Conservation (phyloP, 2,797 vertebrate genomes). For the Phrynocephalus vlangalii region DNA sequence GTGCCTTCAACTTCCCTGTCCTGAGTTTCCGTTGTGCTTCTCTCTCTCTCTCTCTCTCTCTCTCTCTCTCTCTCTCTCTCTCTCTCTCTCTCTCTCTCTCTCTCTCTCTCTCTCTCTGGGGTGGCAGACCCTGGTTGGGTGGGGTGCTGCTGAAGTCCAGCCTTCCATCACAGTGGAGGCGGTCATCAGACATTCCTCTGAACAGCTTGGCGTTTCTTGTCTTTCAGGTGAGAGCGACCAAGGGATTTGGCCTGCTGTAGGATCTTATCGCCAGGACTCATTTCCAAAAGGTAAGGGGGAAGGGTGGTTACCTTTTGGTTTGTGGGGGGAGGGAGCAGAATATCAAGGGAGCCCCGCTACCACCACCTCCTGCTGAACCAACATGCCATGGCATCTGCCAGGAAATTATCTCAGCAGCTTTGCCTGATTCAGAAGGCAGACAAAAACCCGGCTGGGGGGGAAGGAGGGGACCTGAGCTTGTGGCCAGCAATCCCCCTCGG, state of each 20-base stretch:
- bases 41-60: no score
- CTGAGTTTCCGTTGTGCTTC: background rate
- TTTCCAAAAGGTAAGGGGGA: slow-evolving; percentile 15
- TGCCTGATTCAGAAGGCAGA: background rate
- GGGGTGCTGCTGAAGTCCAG: background rate
- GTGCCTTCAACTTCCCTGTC: background rate
- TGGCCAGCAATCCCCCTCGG: background rate
- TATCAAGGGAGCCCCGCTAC: no score
- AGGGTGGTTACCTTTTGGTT: background rate
- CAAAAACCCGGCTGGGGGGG: background rate
- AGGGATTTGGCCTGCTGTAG: background rate
- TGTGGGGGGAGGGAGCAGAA: background rate
- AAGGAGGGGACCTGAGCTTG: background rate
- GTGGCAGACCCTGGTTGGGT: background rate
- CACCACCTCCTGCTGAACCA: background rate
- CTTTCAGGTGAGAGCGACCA: slow-evolving; percentile 25
- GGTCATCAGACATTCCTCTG: background rate
- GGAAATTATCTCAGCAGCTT: background rate
- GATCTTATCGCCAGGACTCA: background rate
- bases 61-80: no score
- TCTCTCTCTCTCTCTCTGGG: background rate
- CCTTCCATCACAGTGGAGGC: background rate
- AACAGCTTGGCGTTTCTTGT: background rate
- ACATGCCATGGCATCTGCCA: background rate
- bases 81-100: no score